phyloP scores from a whole-genome alignment of 2,797 vertebrate genomes.

The Pseudochromis fuscus region DNA sequence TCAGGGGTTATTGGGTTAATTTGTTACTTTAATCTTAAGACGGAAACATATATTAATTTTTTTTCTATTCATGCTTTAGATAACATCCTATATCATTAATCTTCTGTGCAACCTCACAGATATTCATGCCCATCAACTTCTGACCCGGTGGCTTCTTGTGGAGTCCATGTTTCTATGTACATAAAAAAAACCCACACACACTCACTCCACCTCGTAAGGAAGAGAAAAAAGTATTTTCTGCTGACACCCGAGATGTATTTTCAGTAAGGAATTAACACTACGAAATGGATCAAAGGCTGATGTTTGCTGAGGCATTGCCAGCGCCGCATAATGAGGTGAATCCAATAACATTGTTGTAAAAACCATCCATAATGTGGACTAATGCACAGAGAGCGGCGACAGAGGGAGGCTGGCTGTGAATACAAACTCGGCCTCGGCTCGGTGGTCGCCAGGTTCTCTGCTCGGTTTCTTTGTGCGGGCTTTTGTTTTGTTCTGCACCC shows the following conservation, averaged over 20 bases:
- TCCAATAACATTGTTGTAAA: slow-evolving; percentile 50
- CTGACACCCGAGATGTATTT: slow-evolving; percentile 45
- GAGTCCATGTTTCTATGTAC: slow-evolving; percentile 7
- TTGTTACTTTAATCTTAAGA: slow-evolving; percentile 56
- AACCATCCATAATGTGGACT: slow-evolving; percentile 47
- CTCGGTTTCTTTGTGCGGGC: slow-evolving; percentile 26
- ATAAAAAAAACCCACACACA: slow-evolving; percentile 18
- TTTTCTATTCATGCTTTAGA: slow-evolving; percentile 31
- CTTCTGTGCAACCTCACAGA: neutral
- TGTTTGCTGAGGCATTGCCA: slow-evolving; percentile 44
- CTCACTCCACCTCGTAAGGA: neutral
- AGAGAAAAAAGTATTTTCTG: slow-evolving; percentile 27
- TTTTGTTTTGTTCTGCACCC: slow-evolving; percentile 40
- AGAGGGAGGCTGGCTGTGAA: slow-evolving; percentile 45
- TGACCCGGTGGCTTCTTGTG: neutral
- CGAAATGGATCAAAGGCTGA: slow-evolving; percentile 52
- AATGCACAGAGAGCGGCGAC: slow-evolving; percentile 29
- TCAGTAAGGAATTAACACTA: slow-evolving; percentile 33
- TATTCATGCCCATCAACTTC: neutral
- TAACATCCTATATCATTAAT: slow-evolving; percentile 30
- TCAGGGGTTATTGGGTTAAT: slow-evolving; percentile 60
- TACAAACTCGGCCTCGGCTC: slow-evolving; percentile 49
- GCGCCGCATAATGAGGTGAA: slow-evolving; percentile 59
- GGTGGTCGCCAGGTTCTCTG: slow-evolving; percentile 36
- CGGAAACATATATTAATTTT: slow-evolving; percentile 58